Evolutionary conservation across 2,113 vertebrate species (phyloP).

Genomic region (human (Homo sapiens)): DNA sequence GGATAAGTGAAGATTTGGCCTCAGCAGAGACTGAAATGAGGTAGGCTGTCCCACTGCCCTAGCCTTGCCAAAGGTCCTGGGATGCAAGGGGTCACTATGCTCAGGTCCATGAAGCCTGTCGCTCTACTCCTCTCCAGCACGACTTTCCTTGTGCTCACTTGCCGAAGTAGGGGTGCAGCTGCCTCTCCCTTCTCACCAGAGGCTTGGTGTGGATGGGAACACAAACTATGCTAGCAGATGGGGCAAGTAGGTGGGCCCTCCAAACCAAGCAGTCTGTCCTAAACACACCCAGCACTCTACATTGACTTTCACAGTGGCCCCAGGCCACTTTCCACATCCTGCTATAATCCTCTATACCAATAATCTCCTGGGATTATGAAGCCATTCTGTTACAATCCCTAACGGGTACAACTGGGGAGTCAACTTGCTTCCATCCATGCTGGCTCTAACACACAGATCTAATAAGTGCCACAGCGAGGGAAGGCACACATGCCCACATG

Average conservation of each 20-base stretch:
- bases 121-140: slow-evolving; percentile 33
- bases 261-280: slow-evolving; percentile 40
- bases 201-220: not conserved
- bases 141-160: slow-evolving; percentile 34
- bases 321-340: slow-evolving; percentile 22
- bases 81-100: slow-evolving; percentile 34
- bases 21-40: slow-evolving; percentile 75
- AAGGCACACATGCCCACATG: not conserved
- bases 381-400: not conserved
- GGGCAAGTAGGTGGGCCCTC: not conserved
- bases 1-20: slow-evolving; percentile 77
- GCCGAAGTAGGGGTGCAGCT: not conserved
- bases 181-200: slow-evolving; percentile 39
- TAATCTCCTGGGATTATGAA: slow-evolving; percentile 7
- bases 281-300: slow-evolving; percentile 14
- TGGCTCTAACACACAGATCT: not conserved
- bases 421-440: not conserved
- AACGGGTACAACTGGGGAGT: slow-evolving; percentile 5
- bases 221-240: not conserved
- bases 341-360: not conserved
- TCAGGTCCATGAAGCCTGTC: slow-evolving; percentile 18
- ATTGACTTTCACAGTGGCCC: slow-evolving; percentile 40
- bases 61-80: slow-evolving; percentile 65
- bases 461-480: not conserved
- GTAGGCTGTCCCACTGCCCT: slow-evolving; percentile 65